Base-by-base conservation (phyloP, 2,888 invertebrate genomes). In the Drosophila anceps region DNA sequence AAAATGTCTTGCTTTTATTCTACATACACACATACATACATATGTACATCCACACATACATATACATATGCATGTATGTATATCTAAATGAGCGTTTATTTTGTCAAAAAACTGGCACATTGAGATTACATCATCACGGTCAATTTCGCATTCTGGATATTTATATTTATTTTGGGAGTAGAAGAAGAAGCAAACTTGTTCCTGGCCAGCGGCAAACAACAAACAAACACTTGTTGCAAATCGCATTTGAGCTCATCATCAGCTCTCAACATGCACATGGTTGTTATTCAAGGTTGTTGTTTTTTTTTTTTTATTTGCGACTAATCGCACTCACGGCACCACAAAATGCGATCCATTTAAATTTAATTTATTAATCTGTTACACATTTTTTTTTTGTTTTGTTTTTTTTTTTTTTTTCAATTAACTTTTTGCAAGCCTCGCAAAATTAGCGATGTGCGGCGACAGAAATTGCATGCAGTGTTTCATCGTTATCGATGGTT, bases 61-160 rank as follows among this genome's bases (percentile, higher is more conserved):
- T 20, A 35, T 20, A 24, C 13, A 64, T 29, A 13, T 33, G 7
- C 35, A 8, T 51, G n/a, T 27, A 24, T 44, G 24, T 24, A 24
- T 24, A 24, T 24, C 24, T 24, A 24, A 24, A 4, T 24, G 37
- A 31, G 37, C 24, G 29, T 39, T 46, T 53, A 51, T 66, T 76
- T 76, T 65, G 69, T n/a, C 77, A 70, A 77, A 76, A 81, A 84
- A 82, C 71, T 88, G 88, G 88, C 85, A 76, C 88, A 90, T 67
- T 73, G 55, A 72, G 88, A 84, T 84, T 84, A 79, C 84, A 84
- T 84, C 84, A 84, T 90, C 88, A 35, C 29, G 39, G 61, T 63
- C 46, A 53, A 69, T 57, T 78, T 78, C 48, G 44, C 53, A 66
- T 80, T 77, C 81, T 75, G 69, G 69, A 74, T 59, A 64, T 50